phyloP scores from a whole-genome alignment of 2,113 vertebrate genomes.

The Smithornis capensis region DNA sequence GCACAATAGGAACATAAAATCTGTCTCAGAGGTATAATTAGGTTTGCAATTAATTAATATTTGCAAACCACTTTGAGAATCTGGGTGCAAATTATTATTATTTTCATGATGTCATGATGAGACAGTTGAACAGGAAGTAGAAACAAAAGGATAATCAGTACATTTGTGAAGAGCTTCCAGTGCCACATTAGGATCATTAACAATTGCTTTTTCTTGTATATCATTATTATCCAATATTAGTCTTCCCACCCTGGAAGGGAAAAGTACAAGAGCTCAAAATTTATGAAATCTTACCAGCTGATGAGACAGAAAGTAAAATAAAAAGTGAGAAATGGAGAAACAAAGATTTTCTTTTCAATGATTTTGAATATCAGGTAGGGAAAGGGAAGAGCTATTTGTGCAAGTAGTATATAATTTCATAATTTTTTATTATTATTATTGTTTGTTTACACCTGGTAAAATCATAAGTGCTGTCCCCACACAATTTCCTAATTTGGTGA shows the following conservation, averaged over 20 bases:
- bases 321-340: not conserved
- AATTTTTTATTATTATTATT: not conserved
- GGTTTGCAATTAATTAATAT: constrained; percentile 58
- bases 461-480: constrained; percentile 16
- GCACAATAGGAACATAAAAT: constrained; percentile 24
- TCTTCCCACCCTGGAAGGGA: not conserved
- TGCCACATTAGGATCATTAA: not conserved
- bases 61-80: constrained; percentile 52
- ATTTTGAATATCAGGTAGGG: not conserved
- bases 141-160: constrained; percentile 43
- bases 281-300: not conserved
- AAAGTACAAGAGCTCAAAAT: not conserved
- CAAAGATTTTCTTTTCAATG: not conserved
- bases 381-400: constrained; percentile 15
- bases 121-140: constrained; percentile 20
- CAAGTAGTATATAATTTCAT: not conserved
- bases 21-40: constrained; percentile 63
- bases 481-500: constrained; percentile 54
- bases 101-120: constrained; percentile 39
- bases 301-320: not conserved
- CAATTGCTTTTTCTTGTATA: not conserved
- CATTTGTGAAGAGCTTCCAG: not conserved
- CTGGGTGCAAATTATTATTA: constrained; percentile 47
- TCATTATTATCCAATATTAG: not conserved
- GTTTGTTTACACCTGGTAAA: constrained; percentile 42